Conservation (phyloP, 2,797 vertebrate species). For the Microctenopoma steveboyesi region DNA sequence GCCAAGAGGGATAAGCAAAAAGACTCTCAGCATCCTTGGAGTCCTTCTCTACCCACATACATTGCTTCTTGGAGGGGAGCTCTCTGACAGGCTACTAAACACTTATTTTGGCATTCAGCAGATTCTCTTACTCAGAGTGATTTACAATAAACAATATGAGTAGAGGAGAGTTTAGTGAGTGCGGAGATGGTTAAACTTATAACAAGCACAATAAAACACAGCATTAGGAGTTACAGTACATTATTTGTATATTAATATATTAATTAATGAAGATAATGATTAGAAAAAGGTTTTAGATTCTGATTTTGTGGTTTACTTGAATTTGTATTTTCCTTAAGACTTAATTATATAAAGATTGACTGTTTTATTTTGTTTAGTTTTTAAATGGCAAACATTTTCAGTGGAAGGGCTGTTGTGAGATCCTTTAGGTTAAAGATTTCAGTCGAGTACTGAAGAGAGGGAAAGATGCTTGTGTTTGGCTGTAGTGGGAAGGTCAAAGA, state of each 20-base stretch:
- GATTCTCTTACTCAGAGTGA: conserved; percentile 38
- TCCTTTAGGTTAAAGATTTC: conserved; percentile 14
- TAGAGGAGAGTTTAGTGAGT: not conserved
- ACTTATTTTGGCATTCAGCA: conserved; percentile 51
- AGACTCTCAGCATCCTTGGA: conserved; percentile 62
- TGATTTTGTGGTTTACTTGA: not conserved
- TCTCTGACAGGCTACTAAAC: conserved; percentile 43
- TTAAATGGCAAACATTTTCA: not conserved
- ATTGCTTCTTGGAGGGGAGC: conserved; percentile 45
- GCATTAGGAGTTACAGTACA: not conserved
- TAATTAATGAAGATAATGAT: not conserved
- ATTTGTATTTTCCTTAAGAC: not conserved
- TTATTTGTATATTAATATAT: no score
- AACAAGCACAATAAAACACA: not conserved
- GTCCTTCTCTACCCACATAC: conserved; percentile 48
- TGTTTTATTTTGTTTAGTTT: no score
- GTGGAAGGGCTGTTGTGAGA: not conserved
- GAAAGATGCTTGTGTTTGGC: conserved; percentile 18
- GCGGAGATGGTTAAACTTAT: conserved; percentile 1
- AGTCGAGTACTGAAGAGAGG: conserved; percentile 10
- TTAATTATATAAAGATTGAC: no score
- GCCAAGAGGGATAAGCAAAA: conserved; percentile 65
- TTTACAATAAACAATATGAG: conserved; percentile 28
- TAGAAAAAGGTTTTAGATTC: not conserved
- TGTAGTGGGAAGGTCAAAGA: conserved; percentile 5